phyloP scores from a whole-genome alignment of 2,888 invertebrate genomes.

The Dasypogon diadema region DNA sequence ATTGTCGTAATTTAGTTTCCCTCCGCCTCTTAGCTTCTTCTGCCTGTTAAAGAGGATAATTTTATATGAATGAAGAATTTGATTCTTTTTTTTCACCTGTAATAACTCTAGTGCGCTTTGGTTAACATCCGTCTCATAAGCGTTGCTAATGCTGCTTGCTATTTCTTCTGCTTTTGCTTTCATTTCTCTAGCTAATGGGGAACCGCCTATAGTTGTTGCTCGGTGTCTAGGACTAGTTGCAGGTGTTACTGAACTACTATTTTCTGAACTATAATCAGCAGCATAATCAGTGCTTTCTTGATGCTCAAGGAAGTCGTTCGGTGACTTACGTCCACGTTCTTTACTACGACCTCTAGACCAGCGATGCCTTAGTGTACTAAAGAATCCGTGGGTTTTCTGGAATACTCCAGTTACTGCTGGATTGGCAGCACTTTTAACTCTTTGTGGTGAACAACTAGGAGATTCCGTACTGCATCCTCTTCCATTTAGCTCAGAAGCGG shows the following conservation, averaged over 20 bases:
- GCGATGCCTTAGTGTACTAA: conserved; percentile 83
- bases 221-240: conserved; percentile 84
- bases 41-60: conserved; percentile 65
- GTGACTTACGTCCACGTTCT: conserved; percentile 75
- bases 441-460: conserved; percentile 70
- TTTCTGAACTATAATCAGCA: conserved; percentile 85
- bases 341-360: conserved; percentile 82
- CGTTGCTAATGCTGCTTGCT: conserved; percentile 60
- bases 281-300: conserved; percentile 78
- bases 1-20: conserved; percentile 82
- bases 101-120: conserved; percentile 53
- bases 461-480: conserved; percentile 71
- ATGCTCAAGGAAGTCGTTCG: conserved; percentile 72
- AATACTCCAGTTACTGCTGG: conserved; percentile 80
- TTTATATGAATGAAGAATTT: background rate
- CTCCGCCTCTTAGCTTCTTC: conserved; percentile 79
- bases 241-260: conserved; percentile 74
- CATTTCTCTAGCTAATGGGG: conserved; percentile 65
- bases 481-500: conserved; percentile 83
- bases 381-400: conserved; percentile 86
- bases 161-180: conserved; percentile 64
- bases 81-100: conserved; percentile 42
- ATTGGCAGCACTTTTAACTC: conserved; percentile 68
- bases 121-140: conserved; percentile 23
- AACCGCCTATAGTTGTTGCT: conserved; percentile 70